Evolutionary conservation across 2,113 vertebrate genomes (phyloP).

Genomic region (Myotis yumanensis): DNA sequence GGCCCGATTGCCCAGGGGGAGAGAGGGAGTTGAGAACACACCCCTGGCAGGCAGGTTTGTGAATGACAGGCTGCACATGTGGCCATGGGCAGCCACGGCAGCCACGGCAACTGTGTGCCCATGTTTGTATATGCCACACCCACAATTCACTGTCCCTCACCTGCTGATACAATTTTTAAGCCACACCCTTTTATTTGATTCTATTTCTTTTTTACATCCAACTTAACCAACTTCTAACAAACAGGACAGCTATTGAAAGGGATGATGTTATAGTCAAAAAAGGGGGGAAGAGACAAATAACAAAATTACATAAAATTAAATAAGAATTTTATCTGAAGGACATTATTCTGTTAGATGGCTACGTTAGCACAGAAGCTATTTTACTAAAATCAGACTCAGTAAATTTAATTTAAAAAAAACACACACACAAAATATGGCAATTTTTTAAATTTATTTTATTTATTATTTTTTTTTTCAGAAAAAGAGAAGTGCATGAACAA

Average conservation of each 20-base stretch:
- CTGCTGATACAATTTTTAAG: neutral
- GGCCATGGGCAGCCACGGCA: neutral
- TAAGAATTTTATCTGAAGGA: conserved; percentile 13
- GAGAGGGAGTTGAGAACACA: neutral
- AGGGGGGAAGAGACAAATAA: neutral
- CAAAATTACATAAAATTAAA: conserved; percentile 41
- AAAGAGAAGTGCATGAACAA: conserved; percentile 22
- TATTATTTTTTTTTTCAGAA: neutral
- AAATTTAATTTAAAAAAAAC: conserved; percentile 6
- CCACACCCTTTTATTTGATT: neutral
- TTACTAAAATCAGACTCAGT: neutral
- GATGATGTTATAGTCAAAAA: neutral
- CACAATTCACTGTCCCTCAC: neutral
- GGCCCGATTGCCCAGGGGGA: neutral
- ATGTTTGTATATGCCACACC: neutral
- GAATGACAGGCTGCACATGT: neutral
- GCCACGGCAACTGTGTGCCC: neutral
- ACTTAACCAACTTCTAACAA: conserved; percentile 8
- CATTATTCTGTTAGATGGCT: neutral
- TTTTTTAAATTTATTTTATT: neutral
- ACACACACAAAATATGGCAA: neutral
- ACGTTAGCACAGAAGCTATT: neutral
- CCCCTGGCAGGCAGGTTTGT: neutral
- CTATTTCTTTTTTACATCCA: neutral
- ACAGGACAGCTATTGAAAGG: neutral